A percentile compares a stretch with the other conserved stretches of the same genome.
These are phyloP conservation scores for Scaptomyza cyrtandrae DNA, from an alignment of 2,888 invertebrate genomes.

Conservation along the genomic window DNA sequence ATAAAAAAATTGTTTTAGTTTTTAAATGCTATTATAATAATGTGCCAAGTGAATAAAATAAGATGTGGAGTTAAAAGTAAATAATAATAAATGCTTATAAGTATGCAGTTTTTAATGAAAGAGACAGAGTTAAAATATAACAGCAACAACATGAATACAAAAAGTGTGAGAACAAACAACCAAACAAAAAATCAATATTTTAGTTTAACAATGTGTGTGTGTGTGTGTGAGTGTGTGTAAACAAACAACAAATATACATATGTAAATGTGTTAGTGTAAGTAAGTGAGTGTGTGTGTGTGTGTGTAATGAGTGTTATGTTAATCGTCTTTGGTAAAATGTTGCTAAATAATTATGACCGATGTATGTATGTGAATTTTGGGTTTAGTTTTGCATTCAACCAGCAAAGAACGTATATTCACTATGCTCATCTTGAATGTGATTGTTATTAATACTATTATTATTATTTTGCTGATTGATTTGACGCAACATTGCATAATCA, in stretches of 20 bases:
- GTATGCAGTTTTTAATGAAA: background rate
- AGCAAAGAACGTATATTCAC: constrained; percentile 58
- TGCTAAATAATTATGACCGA: constrained; percentile 13
- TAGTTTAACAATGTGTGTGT: constrained; percentile 22
- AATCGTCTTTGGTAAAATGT: constrained; percentile 32
- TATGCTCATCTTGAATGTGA: constrained; percentile 44
- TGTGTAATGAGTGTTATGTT: background rate
- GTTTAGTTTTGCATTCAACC: constrained; percentile 38
- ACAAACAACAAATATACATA: constrained; percentile 15
- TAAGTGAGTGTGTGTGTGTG: background rate
- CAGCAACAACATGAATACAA: constrained; percentile 30
- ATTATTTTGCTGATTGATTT: constrained; percentile 15
- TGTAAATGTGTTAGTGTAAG: constrained; percentile 3
- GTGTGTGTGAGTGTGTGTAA: background rate
- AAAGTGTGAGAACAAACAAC: constrained; percentile 1
- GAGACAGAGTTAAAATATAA: background rate
- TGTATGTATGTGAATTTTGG: background rate
- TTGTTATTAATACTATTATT: background rate
- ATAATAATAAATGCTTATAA: constrained; percentile 1
- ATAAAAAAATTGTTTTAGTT: background rate
- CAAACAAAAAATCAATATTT: constrained; percentile 12
- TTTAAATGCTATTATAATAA: constrained; percentile 1
- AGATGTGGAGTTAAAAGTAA: background rate
- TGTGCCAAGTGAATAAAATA: constrained; percentile 15
- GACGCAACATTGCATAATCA: constrained; percentile 7